Percentiles rank a stretch among this genome's conserved stretches.
Evolutionary conservation across 1,140 invertebrate species (phyloP).

Genomic region (Zaprionus camerounensis): DNA sequence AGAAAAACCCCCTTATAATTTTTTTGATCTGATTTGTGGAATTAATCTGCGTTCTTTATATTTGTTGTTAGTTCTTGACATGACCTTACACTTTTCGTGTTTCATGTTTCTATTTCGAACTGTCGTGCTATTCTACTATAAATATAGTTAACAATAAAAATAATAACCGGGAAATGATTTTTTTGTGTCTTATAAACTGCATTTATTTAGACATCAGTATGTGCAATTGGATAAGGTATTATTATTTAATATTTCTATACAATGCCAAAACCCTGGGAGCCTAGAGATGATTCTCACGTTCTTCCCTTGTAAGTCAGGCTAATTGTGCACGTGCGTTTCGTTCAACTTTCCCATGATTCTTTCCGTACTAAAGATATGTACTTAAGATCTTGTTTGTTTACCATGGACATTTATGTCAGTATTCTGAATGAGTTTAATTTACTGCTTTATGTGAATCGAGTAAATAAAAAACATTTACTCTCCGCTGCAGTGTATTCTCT

Average conservation of each 20-base stretch:
- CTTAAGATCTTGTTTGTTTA: too few relatives aligned
- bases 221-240: not conserved
- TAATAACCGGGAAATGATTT: not conserved
- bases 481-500: not conserved
- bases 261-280: conserved; percentile 1
- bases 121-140: not conserved
- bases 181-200: too few relatives aligned
- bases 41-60: not conserved
- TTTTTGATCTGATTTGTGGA: not conserved
- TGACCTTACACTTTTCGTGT: not conserved
- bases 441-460: too few relatives aligned
- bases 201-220: too few relatives aligned
- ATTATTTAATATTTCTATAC: conserved; percentile 15
- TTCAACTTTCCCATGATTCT: conserved; percentile 23
- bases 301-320: not conserved
- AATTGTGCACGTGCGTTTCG: conserved; percentile 21
- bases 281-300: conserved; percentile 24
- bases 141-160: not conserved
- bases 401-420: too few relatives aligned
- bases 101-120: not conserved
- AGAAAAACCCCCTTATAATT: too few relatives aligned
- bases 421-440: too few relatives aligned
- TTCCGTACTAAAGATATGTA: too few relatives aligned
- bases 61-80: not conserved
- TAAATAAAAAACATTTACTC: too few relatives aligned